Base-by-base conservation (phyloP, 2,113 vertebrate genomes). In the Cranoglanis bouderius region DNA sequence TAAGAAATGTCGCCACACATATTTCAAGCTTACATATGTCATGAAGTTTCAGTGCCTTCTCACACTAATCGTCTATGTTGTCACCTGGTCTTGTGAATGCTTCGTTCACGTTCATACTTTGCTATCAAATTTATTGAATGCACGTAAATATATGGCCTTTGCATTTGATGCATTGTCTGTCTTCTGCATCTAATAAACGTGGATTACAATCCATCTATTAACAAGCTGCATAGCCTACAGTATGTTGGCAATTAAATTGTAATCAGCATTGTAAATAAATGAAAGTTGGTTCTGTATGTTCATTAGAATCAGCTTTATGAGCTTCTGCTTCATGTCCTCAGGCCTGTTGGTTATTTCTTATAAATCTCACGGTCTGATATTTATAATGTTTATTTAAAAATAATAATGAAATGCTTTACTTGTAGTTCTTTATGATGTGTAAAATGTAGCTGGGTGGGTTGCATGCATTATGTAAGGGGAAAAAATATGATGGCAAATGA, bases 1-100 rank as follows among this genome's bases (percentile, higher is more conserved):
- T 99, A 95, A 96, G 97, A 40, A 12, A 78, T 29, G 24, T 59
- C 35, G 38, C 46, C 21, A 84, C 14, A 59, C 21, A 51, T 35
- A 49, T 77, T 67, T 51, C 18, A 82, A 80, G n/a, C 59, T 51
- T 29, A 35, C 9, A 70, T 43, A 57, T 82, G 59, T 19, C n/a
- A 19, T n/a, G 7, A 51, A 46, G 53, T n/a, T 51, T 51, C 67
- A 72, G 16, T 38, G 12, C 40, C 32, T 51, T 10, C 24, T 67
- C 46, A 53, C 61, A 81, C 19, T 51, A 24, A 51, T 65, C 16
- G 35, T 21, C 18, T 46, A 5, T 49, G 32, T 86, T 75, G 38
- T 18, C 57, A 38, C 35, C 24, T 59, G 24, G 12, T 40, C 29
- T 74, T 59, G 32, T 53, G 32, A 40, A 29, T 38, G 53, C 8